Evolutionary conservation across 2,888 invertebrate species (phyloP), one percentile per base, ranked within the genome.

Genomic region (Melanostoma mellinum): DNA sequence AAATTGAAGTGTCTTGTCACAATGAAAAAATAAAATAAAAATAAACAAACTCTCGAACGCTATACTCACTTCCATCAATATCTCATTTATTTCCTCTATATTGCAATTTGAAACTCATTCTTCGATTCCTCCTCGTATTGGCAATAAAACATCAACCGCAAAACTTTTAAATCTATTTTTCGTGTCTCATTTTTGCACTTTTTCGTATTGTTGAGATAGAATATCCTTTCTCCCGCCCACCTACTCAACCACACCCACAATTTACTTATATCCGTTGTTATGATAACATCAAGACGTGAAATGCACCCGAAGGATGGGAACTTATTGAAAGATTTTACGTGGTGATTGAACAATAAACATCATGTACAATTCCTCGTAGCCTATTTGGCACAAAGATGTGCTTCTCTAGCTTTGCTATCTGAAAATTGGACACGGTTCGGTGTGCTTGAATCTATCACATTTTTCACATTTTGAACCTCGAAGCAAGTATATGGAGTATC

Each of bases 321-420:
- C 71, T 84, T 75, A 84, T 74, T 84, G 84, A 84, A 84, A 78
- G 84, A 79, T 79, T 84, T 84, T 84, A 84, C 84, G 84, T 84
- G 84, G 84, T 74, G 84, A 84, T 84, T 84, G 84, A 79, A 84
- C 84, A 84, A 84, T 84, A 84, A 84, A 84, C 79, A 84, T 84
- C 84, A 84, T 79, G 79, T 75, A 71, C 79, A 75, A 69, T 61
- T 79, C 61, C 65, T 79, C 53, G 60, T 84, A 84, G 74, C 84
- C 84, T 84, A 84, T 79, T 84, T 84, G 84, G 84, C 84, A 84
- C 69, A 44, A 60, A 46, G 69, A 63, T 73, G 58, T 81, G 60
- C 60, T 58, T 32, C 44, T 72, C 46, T 9, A 58, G 55, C 44
- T 68, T 63, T 73, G 36, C 52, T 65, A 42, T 84, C 58, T 38